phyloP scores from a whole-genome alignment of 2,797 vertebrate species.

The Allobates femoralis region DNA sequence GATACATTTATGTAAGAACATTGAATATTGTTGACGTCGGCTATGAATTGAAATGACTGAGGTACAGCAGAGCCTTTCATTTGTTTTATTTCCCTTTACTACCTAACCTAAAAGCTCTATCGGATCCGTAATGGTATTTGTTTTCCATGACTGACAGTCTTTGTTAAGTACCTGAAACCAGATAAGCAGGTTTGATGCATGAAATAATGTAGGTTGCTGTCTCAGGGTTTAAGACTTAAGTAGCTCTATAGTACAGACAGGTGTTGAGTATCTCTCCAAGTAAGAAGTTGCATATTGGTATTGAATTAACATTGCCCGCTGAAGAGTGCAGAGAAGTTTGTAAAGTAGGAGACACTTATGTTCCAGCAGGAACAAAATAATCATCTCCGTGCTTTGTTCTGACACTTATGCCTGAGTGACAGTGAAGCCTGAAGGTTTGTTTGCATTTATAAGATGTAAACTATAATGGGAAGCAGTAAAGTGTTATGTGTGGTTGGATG shows the following conservation, averaged over 20 bases:
- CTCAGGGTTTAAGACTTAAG: slow-evolving; percentile 37
- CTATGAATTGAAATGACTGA: not conserved
- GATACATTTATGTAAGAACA: not conserved
- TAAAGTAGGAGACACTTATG: slow-evolving; percentile 39
- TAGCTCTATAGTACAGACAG: slow-evolving; percentile 34
- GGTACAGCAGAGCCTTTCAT: not conserved
- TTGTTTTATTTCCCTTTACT: not conserved
- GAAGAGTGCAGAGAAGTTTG: slow-evolving; percentile 22
- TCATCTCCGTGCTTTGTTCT: slow-evolving; percentile 28
- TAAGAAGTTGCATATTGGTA: slow-evolving; percentile 36
- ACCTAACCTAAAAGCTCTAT: not conserved
- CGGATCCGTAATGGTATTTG: slow-evolving; percentile 14
- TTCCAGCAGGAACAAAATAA: slow-evolving; percentile 39
- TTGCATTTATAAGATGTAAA: slow-evolving; percentile 38
- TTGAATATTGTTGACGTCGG: not conserved
- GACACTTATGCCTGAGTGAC: slow-evolving; percentile 39
- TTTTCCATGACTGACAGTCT: slow-evolving; percentile 30
- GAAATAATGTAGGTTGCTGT: slow-evolving; percentile 26
- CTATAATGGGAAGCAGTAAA: slow-evolving; percentile 19
- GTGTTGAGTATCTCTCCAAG: slow-evolving; percentile 42
- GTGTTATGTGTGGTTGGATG: not conserved
- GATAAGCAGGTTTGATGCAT: slow-evolving; percentile 25
- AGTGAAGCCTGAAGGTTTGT: slow-evolving; percentile 30
- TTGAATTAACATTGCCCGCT: slow-evolving; percentile 23
- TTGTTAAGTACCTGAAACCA: slow-evolving; percentile 29